Evolutionary conservation across 35 echinoderm and acorn worm species (phyloP).

Genomic region (Chiridota heheva): DNA sequence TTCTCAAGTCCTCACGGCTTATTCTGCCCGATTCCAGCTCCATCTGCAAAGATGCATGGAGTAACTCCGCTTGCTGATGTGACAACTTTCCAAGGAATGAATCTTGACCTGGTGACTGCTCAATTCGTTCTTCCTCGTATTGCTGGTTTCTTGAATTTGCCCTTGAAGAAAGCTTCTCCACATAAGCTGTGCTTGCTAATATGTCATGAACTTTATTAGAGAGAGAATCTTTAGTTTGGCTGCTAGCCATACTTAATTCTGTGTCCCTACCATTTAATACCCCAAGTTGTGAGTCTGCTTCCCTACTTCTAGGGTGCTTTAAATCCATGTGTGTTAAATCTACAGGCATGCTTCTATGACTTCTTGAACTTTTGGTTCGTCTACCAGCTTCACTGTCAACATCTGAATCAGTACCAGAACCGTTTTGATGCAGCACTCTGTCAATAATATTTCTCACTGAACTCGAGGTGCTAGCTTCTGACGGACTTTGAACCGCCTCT

Average conservation of each 20-base stretch:
- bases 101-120: too few relatives aligned
- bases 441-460: conserved; percentile 47
- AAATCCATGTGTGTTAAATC: too few relatives aligned
- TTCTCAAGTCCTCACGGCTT: too few relatives aligned
- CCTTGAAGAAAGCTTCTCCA: not conserved
- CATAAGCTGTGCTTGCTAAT: conserved; percentile 23
- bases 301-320: too few relatives aligned
- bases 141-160: not conserved
- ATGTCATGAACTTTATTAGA: conserved; percentile 39
- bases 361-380: not conserved
- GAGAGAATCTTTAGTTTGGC: conserved; percentile 6
- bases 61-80: too few relatives aligned
- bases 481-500: conserved; percentile 16
- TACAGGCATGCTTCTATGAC: too few relatives aligned
- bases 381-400: not conserved
- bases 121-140: too few relatives aligned
- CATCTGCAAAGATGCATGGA: too few relatives aligned
- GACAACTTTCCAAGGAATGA: too few relatives aligned
- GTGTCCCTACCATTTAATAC: too few relatives aligned
- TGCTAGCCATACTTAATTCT: not conserved
- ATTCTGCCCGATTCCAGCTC: too few relatives aligned
- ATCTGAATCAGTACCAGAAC: conserved; percentile 21
- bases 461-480: conserved; percentile 38
- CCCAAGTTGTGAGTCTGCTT: too few relatives aligned
- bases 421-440: conserved; percentile 30